Base-by-base conservation (phyloP, 2,888 invertebrate species). In the Xylophagus ater region DNA sequence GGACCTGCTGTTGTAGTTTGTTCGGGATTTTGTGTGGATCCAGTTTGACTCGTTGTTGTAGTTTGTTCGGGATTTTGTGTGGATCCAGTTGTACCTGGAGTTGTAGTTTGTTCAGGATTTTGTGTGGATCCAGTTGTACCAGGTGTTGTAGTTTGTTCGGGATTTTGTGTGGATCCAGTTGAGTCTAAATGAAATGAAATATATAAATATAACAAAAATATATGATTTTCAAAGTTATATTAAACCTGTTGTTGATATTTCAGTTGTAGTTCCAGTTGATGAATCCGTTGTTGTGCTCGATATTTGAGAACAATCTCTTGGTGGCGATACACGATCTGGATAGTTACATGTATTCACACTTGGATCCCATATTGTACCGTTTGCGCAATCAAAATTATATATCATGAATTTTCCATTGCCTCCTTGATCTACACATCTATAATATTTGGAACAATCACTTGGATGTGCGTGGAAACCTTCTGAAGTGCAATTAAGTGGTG, bases 361-460 rank as follows among this genome's bases (percentile, higher is more conserved):
- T 18, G 76, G 74, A 60, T 82, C 81, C 69, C 78, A 82, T 47
- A 81, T 78, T 2, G 82, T 82, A 20, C 80, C 80, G 43, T 72
- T 71, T 10, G 73, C 71, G 52, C 82, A 82, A 30, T 73, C 70
- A 54, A 80, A 81, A 52, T 76, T 68, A 54, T 71, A 79, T 6
- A 76, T 68, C 36, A 75, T 76, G 54, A 73, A 78, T 53, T 69
- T 53, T 2, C 70, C 71, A 45, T 69, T 63, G 7, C 68, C 69
- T 51, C 71, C 69, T 70, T 72, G 72, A 54, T 73, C 72, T 7
- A 76, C 76, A 55, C 78, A 78, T 49, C 78, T 69, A 49, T 76
- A 75, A 60, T 76, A 78, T 53, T 77, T 77, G 43, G 69, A 72
- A 50, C 78, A 78, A 48, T 78, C 70, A 32, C 66, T 60, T 4